Conservation (phyloP, 2,797 vertebrate genomes). For the Pelodytes ibericus region DNA sequence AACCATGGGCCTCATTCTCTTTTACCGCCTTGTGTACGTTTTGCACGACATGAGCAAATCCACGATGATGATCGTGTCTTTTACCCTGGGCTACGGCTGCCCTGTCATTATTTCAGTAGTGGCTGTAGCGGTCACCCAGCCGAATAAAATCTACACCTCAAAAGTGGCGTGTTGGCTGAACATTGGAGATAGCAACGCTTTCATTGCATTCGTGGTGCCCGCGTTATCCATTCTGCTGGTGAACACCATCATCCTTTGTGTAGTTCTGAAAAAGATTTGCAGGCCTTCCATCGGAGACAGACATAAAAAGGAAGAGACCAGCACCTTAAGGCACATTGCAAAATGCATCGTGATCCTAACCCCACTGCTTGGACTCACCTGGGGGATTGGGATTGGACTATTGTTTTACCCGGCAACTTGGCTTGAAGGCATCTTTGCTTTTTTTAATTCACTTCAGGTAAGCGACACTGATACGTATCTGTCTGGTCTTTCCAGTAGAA, state of each 20-base stretch:
- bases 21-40: slow-evolving; percentile 85
- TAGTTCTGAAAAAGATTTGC: slow-evolving; percentile 85
- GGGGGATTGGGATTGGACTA: slow-evolving; percentile 85
- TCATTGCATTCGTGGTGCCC: slow-evolving; percentile 83
- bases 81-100: slow-evolving; percentile 82
- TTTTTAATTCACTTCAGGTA: slow-evolving; percentile 79
- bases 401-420: slow-evolving; percentile 55
- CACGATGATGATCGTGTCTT: slow-evolving; percentile 77
- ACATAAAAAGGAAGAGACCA: slow-evolving; percentile 75
- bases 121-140: slow-evolving; percentile 82
- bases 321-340: slow-evolving; percentile 76
- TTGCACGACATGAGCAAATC: slow-evolving; percentile 84
- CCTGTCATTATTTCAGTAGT: slow-evolving; percentile 82
- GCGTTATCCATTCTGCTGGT: slow-evolving; percentile 80
- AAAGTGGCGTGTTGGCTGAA: slow-evolving; percentile 82
- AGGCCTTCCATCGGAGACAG: slow-evolving; percentile 78
- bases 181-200: slow-evolving; percentile 78
- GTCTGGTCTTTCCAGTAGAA: no score
- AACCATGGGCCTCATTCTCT: slow-evolving; percentile 83
- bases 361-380: slow-evolving; percentile 88
- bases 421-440: slow-evolving; percentile 69
- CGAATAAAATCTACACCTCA: slow-evolving; percentile 69
- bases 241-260: slow-evolving; percentile 77
- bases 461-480: slow-evolving; percentile 58
- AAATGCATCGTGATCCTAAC: slow-evolving; percentile 87